Conservation (phyloP, 2,888 invertebrate species). For the Cenopis cana region DNA sequence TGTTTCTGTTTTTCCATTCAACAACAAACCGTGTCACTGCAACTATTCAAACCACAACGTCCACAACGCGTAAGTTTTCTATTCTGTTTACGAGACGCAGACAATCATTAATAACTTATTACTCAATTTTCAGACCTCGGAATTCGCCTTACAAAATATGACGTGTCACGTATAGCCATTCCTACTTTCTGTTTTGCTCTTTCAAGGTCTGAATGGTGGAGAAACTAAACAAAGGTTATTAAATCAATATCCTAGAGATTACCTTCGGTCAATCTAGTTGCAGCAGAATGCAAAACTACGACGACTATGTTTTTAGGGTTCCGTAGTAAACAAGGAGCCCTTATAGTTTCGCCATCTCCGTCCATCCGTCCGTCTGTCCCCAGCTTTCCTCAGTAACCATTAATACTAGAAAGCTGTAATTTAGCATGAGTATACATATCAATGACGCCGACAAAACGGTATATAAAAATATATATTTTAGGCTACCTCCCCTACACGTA, state of each 20-base stretch:
- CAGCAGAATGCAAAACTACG: too few relatives aligned
- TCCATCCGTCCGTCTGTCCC: too few relatives aligned
- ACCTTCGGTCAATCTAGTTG: neutral
- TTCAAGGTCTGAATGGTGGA: neutral
- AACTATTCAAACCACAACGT: conserved; percentile 15
- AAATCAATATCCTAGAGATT: neutral
- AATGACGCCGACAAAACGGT: too few relatives aligned
- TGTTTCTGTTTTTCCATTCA: conserved; percentile 50
- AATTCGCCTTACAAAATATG: neutral
- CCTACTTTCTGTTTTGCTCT: neutral
- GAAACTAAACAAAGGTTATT: neutral
- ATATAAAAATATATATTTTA: too few relatives aligned
- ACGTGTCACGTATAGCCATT: neutral
- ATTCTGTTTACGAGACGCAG: neutral
- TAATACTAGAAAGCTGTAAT: too few relatives aligned
- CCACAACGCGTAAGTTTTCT: conserved; percentile 14
- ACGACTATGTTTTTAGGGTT: too few relatives aligned
- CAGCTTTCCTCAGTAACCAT: too few relatives aligned
- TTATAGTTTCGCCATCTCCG: too few relatives aligned
- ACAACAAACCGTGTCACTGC: conserved; percentile 11
- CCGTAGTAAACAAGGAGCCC: too few relatives aligned
- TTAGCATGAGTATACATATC: too few relatives aligned
- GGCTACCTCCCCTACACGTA: too few relatives aligned
- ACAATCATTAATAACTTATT: neutral
- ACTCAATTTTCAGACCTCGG: neutral